Percentiles rank a stretch among this genome's conserved stretches.
Conservation (phyloP, 2,113 vertebrate species). For the Tyrannus savana region DNA sequence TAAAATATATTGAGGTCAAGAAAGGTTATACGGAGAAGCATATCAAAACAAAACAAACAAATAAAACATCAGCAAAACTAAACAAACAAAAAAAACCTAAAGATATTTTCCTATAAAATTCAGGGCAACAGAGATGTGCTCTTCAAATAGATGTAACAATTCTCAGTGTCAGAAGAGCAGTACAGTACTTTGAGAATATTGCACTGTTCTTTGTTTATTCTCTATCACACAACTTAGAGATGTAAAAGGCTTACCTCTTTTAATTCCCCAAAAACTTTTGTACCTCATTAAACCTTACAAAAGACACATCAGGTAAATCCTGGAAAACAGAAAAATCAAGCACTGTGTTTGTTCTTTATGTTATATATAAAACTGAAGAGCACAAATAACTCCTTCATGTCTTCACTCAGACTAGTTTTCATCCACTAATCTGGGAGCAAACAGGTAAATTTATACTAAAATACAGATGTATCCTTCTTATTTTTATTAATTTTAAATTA, state of each 20-base stretch:
- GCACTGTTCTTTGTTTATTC: background rate
- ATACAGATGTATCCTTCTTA: background rate
- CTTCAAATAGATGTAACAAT: background rate
- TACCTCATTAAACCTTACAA: background rate
- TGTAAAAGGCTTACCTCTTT: background rate
- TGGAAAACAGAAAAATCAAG: background rate
- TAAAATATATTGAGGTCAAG: background rate
- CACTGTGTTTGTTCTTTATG: background rate
- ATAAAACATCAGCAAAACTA: background rate
- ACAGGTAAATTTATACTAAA: background rate
- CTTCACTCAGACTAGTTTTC: background rate
- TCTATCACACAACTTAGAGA: background rate
- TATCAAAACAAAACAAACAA: background rate
- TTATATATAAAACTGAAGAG: background rate
- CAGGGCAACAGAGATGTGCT: background rate
- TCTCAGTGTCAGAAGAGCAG: background rate
- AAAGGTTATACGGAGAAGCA: background rate
- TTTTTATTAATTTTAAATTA: background rate
- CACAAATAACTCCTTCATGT: background rate
- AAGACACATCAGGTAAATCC: background rate
- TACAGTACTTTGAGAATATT: background rate
- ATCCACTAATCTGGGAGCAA: background rate
- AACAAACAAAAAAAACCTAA: accelerated
- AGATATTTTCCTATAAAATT: background rate
- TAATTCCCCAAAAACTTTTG: background rate